Base-by-base conservation (phyloP, 2,888 invertebrate species). In the Helobdella robusta region DNA sequence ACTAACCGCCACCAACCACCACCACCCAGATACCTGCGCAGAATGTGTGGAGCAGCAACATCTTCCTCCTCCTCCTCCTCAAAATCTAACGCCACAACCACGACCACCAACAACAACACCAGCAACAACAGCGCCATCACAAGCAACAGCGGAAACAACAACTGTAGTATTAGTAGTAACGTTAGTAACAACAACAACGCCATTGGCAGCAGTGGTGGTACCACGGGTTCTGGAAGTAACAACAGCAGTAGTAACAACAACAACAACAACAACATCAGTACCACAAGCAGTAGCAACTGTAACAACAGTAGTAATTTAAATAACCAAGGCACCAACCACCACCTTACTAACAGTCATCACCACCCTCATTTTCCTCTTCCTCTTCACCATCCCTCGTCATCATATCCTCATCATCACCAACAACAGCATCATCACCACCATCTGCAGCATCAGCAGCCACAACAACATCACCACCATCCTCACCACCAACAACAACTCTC, bases 71-170 rank as follows among this genome's bases (percentile, higher is more conserved):
- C 52, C 15, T 30, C 40, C 20, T 64, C 40, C 15, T 40, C 64
- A n/a, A 67, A 50, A 25, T 11, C 35, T 65, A n/a, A n/a, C 48
- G 48, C 36, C 36, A 60, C 36, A 58, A 40, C 62, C 28, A 34
- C 36, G 36, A 64, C 62, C 20, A 54, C 64, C 56, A 64, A 32
- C 62, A 62, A 6, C 62, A 46, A 32, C 59, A 35, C 20, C n/a
- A n/a, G n/a, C n/a, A n/a, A n/a, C n/a, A n/a, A n/a, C n/a, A n/a
- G n/a, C n/a, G n/a, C n/a, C n/a, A n/a, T n/a, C n/a, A n/a, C n/a
- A n/a, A n/a, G n/a, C n/a, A n/a, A n/a, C n/a, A n/a, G n/a, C n/a
- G n/a, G n/a, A n/a, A n/a, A n/a, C n/a, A n/a, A n/a, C n/a, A n/a
- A n/a, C n/a, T n/a, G n/a, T n/a, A n/a, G n/a, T n/a, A n/a, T n/a